A percentile compares a stretch with the other conserved stretches of the same genome.
These are phyloP conservation scores for Nasonia oneida DNA, from an alignment of 2,888 invertebrate genomes.

Conservation along the genomic window DNA sequence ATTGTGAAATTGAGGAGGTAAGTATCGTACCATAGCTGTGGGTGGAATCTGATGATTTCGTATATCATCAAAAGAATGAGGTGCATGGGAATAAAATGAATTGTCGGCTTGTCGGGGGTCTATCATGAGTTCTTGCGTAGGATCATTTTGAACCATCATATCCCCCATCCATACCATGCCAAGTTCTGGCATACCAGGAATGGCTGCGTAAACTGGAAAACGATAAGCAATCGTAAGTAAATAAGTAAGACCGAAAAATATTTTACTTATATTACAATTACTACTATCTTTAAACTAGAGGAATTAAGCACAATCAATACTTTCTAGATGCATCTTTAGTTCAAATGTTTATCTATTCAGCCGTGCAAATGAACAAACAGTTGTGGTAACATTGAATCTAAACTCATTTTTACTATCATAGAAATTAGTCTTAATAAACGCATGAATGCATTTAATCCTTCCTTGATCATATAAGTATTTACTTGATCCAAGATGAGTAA, in stretches of 20 bases:
- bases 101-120: constrained; percentile 77
- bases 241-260: neutral
- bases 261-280: neutral
- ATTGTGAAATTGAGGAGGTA: constrained; percentile 75
- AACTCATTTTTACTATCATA: neutral
- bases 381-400: neutral
- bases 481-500: constrained; percentile 3
- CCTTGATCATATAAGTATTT: constrained; percentile 6
- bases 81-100: constrained; percentile 75
- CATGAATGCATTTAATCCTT: neutral
- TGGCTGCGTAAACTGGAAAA: constrained; percentile 76
- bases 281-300: neutral
- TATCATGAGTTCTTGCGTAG: constrained; percentile 76
- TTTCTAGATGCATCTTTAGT: neutral
- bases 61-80: constrained; percentile 75
- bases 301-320: neutral
- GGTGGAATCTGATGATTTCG: constrained; percentile 77
- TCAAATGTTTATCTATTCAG: neutral
- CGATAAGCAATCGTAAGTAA: neutral
- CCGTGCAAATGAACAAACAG: neutral
- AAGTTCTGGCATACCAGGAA: constrained; percentile 82
- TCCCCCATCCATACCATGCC: constrained; percentile 87
- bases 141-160: constrained; percentile 78
- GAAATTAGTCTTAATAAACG: neutral
- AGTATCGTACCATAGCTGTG: constrained; percentile 76